Conservation (phyloP, 2,797 vertebrate genomes). For the Coracias cyanogaster region DNA sequence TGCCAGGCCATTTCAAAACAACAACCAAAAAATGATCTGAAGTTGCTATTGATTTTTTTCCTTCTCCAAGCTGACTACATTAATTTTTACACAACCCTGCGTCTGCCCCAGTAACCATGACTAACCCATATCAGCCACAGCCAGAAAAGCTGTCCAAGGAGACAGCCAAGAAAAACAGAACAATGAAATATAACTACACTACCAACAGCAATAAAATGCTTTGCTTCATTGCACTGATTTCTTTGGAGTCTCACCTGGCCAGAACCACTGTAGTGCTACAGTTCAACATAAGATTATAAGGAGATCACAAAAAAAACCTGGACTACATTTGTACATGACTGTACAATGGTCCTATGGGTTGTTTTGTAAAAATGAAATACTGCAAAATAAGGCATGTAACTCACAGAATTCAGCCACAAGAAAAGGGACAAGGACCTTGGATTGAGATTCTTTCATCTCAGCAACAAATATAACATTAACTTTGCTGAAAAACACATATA, state of each 20-base stretch:
- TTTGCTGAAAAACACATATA: neutral
- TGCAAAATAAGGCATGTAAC: neutral
- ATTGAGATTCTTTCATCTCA: neutral
- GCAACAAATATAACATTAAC: neutral
- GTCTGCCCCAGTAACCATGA: neutral
- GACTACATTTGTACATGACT: neutral
- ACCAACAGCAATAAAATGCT: constrained; percentile 1
- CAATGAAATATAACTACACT: constrained; percentile 31
- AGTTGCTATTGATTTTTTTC: neutral
- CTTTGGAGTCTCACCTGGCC: constrained; percentile 21
- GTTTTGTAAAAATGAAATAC: neutral
- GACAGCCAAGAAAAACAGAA: constrained; percentile 10
- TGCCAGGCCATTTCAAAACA: constrained; percentile 24
- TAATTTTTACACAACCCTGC: neutral
- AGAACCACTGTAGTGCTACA: neutral
- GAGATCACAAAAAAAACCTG: neutral
- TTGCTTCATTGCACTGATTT: neutral
- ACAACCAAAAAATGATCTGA: neutral
- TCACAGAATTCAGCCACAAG: neutral
- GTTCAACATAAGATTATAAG: neutral
- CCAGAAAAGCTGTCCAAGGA: constrained; percentile 26
- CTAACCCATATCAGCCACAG: constrained; percentile 17
- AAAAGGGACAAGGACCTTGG: neutral
- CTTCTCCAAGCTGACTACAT: neutral
- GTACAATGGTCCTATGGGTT: neutral